phyloP scores from a whole-genome alignment of 2,113 vertebrate genomes.

The Anguilla japonica region DNA sequence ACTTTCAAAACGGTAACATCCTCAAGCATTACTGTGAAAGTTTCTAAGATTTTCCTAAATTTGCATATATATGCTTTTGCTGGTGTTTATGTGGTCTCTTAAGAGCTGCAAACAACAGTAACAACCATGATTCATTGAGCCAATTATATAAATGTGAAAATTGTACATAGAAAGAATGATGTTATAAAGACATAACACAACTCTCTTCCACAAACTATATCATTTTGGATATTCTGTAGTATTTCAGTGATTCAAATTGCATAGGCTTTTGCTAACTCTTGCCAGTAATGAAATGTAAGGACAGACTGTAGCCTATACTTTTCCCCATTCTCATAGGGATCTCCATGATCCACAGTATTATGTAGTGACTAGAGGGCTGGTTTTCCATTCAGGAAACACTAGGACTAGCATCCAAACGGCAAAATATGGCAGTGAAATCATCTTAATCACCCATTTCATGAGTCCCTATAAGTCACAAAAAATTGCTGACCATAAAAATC shows the following conservation, averaged over 20 bases:
- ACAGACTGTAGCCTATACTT: neutral
- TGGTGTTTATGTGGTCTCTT: neutral
- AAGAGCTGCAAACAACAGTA: conserved; percentile 10
- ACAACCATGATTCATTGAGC: neutral
- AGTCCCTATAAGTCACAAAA: neutral
- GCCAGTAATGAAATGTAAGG: too few species aligned
- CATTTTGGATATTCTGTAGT: neutral
- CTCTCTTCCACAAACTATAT: neutral
- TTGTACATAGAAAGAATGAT: neutral
- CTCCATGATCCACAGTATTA: neutral
- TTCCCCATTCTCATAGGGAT: neutral
- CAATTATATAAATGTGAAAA: neutral
- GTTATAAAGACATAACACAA: neutral
- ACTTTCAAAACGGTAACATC: neutral
- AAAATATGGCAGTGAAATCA: neutral
- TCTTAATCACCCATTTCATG: neutral
- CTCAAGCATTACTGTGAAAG: too few species aligned
- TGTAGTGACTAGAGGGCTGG: neutral
- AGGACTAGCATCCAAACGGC: neutral
- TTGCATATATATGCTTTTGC: neutral
- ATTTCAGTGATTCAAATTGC: neutral
- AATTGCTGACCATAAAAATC: neutral
- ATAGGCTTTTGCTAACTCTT: neutral
- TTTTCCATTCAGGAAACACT: neutral
- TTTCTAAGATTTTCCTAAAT: too few species aligned